Conservation (phyloP, 2,113 vertebrate genomes). For the Telmatochromis sp. region DNA sequence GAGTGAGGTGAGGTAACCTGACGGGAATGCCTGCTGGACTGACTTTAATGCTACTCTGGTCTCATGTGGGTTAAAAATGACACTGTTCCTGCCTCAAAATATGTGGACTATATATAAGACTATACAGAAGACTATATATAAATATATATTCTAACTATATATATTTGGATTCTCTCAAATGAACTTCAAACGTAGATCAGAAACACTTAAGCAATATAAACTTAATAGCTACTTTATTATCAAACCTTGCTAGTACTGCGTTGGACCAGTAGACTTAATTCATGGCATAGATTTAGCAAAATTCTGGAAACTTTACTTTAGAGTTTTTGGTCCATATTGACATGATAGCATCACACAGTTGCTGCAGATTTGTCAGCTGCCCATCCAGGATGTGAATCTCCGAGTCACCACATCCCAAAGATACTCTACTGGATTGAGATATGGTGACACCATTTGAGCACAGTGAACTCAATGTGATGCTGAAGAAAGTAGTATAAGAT, state of each 20-base stretch:
- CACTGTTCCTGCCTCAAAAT: background rate
- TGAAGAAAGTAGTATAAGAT: background rate
- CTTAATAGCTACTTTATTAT: background rate
- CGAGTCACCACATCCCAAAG: background rate
- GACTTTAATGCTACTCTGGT: background rate
- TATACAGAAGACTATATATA: background rate
- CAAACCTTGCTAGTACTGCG: background rate
- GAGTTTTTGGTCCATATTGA: background rate
- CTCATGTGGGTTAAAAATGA: background rate
- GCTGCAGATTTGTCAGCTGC: background rate
- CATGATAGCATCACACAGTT: background rate
- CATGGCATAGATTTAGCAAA: background rate
- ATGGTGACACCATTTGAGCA: too few relatives aligned
- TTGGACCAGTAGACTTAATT: background rate
- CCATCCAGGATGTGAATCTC: background rate
- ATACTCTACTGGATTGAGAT: too few relatives aligned
- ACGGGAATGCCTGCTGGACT: background rate
- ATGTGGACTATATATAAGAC: background rate
- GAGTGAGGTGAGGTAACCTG: background rate
- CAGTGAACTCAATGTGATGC: background rate
- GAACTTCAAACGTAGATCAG: background rate
- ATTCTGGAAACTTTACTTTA: background rate
- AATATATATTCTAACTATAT: background rate
- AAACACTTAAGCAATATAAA: background rate
- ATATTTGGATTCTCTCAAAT: background rate